Base-by-base conservation (phyloP, 2,888 invertebrate species). In the Ophraella communa region DNA sequence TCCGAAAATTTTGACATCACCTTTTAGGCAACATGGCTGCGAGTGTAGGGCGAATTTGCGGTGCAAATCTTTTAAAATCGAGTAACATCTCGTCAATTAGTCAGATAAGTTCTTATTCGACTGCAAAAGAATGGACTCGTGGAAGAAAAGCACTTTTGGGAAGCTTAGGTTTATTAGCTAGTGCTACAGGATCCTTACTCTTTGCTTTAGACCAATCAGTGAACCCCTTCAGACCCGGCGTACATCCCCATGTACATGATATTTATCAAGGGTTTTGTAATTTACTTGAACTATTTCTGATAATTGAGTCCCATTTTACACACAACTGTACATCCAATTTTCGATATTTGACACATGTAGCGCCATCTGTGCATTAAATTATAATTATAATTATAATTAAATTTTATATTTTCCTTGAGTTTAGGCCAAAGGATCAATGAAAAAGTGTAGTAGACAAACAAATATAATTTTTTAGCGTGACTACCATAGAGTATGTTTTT, bases 171-270 rank as follows among this genome's bases (percentile, higher is more conserved):
- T 88, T 91, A 24, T 84, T 93, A 24, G 84, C 87, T 39, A 94
- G 94, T 45, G 93, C 96, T 58, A 89, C 92, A 52, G 93, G 94
- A 17, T 92, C 95, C 1, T 82, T 96, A 17, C 84, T 93, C 67
- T 90, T 89, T 78, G 92, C 96, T 1, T 83, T 97, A 57, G 95
- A 96, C 78, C 89, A 90, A 78, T 93, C 95, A 0, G 94, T 97
- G 39, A 87, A 90, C 76, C 97, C 97, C 1, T 86, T 87, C 0
- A 95, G 92, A 1, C 80, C 89, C 24, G 89, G 90, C 74, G 90
- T 95, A 18, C 96, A 97, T 81, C 85, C 96, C 2, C 91, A 49
- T 90, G 91, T 77, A 91, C 91, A 14, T 98, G 98, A 98, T n/a
- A 88, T 82, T 74, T 97, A 97, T 77, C 86, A 85, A 68, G 95